Conservation (phyloP, 1,140 invertebrate genomes). For the Ceratitis capitata region DNA sequence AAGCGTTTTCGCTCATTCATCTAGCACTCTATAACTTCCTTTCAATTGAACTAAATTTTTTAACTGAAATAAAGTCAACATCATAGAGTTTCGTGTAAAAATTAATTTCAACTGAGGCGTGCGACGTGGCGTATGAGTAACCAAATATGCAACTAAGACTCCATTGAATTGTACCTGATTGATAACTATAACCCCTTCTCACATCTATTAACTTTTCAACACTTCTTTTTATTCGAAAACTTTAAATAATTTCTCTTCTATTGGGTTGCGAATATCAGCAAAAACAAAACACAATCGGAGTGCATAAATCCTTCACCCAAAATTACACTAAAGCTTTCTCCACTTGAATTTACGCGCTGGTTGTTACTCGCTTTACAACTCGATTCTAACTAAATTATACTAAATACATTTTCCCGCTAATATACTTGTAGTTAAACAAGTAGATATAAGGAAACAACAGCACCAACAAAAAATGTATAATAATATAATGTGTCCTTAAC, state of each 20-base stretch:
- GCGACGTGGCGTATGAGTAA: no score
- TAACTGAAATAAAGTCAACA: no score
- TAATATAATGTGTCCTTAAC: background rate
- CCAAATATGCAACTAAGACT: background rate
- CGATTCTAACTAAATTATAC: background rate
- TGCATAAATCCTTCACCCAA: background rate
- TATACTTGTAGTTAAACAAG: background rate
- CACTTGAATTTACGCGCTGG: background rate
- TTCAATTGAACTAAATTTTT: no score
- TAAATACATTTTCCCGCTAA: constrained; percentile 1
- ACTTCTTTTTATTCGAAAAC: no score
- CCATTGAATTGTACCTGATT: background rate
- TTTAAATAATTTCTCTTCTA: background rate
- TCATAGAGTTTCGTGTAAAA: no score
- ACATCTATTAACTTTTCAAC: no score
- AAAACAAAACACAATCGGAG: background rate
- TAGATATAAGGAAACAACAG: background rate
- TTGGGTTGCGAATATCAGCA: background rate
- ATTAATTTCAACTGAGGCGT: no score
- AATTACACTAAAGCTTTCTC: background rate
- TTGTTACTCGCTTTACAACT: constrained; percentile 16
- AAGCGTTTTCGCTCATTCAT: no score
- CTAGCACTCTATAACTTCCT: no score
- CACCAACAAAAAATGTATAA: background rate
- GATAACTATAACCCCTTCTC: no score